Conservation (phyloP, 2,113 vertebrate species). For the Protobothrops flavoviridis region DNA sequence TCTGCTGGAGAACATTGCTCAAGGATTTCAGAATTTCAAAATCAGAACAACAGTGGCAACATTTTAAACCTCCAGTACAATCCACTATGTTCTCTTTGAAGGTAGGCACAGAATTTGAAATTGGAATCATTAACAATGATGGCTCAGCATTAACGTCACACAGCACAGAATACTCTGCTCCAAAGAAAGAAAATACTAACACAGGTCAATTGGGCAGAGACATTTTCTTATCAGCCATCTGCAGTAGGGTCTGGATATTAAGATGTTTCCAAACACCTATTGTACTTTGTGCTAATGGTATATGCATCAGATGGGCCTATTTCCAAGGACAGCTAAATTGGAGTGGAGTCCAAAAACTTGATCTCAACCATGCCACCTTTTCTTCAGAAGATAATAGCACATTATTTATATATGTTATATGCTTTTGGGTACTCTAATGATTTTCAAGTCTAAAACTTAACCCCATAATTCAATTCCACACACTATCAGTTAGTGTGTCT, state of each 20-base stretch:
- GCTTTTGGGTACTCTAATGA: neutral
- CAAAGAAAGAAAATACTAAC: neutral
- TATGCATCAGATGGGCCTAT: neutral
- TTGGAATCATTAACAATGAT: neutral
- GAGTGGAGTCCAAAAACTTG: neutral
- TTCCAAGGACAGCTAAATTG: neutral
- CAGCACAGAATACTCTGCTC: no score
- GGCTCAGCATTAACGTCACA: neutral
- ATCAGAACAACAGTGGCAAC: neutral
- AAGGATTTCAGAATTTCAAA: neutral
- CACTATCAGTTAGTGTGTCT: neutral
- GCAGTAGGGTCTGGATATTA: neutral
- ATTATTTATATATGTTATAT: neutral
- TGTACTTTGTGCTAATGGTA: neutral
- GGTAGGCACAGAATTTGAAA: neutral
- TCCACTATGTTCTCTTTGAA: neutral
- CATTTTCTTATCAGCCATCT: neutral
- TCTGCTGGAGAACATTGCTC: neutral
- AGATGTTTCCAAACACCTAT: neutral
- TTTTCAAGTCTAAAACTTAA: neutral
- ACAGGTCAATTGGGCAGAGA: neutral
- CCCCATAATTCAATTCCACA: neutral
- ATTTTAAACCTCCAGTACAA: neutral
- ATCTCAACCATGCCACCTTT: neutral
- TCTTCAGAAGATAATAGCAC: neutral